Conservation (phyloP, 1,140 invertebrate species). For the Tigriopus japonicus region DNA sequence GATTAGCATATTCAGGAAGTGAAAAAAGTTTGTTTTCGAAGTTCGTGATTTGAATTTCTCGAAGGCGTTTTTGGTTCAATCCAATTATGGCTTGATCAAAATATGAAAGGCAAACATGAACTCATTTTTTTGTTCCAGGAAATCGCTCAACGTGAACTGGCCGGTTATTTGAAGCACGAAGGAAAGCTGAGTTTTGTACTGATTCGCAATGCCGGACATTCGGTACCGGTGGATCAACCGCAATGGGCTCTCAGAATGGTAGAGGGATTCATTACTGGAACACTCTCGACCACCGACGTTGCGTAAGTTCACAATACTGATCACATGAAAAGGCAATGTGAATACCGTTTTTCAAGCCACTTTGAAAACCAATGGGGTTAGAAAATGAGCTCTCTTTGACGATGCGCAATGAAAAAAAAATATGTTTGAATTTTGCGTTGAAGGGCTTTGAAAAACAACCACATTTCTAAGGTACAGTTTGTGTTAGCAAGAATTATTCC, state of each 20-base stretch:
- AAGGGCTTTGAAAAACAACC: no score
- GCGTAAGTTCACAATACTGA: no score
- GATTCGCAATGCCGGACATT: constrained; percentile 59
- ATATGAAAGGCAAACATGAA: not conserved
- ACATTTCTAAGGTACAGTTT: no score
- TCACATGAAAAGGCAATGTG: no score
- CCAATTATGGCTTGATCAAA: not conserved
- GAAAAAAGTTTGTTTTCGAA: not conserved
- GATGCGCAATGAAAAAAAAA: no score
- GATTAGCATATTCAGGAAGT: no score
- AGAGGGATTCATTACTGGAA: constrained; percentile 33
- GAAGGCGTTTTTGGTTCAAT: not conserved
- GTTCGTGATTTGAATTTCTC: not conserved
- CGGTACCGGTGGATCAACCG: constrained; percentile 61
- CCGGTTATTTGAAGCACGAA: not conserved
- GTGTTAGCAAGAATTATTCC: no score
- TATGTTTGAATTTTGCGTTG: no score
- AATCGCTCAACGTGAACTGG: not conserved
- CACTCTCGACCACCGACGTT: no score
- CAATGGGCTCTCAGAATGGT: constrained; percentile 54
- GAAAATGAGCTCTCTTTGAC: no score
- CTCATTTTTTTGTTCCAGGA: not conserved
- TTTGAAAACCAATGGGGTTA: no score
- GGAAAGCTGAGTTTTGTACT: constrained; percentile 45
- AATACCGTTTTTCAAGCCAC: no score